These are phyloP conservation scores for Larimichthys crocea DNA, from an alignment of 2,113 vertebrate genomes.

Conservation along the genomic window DNA sequence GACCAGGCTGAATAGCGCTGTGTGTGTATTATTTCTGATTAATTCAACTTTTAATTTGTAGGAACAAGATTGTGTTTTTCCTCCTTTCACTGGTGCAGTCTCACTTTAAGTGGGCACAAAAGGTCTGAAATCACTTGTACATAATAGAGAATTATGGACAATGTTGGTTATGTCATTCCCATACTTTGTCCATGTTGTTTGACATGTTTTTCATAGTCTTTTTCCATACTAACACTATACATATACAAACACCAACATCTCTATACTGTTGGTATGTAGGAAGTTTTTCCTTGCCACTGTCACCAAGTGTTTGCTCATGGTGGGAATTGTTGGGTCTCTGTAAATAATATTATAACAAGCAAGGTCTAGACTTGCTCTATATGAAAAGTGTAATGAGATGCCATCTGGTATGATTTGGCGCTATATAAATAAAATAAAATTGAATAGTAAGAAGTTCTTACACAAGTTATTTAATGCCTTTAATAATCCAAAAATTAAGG, in stretches of 20 bases:
- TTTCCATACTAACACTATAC: background rate
- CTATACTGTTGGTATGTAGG: background rate
- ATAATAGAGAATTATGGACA: background rate
- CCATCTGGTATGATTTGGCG: too few species aligned
- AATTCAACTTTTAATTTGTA: background rate
- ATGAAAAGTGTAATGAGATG: too few species aligned
- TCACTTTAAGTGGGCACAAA: background rate
- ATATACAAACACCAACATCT: background rate
- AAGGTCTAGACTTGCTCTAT: too few species aligned
- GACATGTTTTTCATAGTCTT: background rate
- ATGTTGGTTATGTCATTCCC: background rate
- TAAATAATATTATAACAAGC: too few species aligned
- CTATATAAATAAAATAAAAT: too few species aligned
- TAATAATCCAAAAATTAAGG: background rate
- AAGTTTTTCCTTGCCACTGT: too few species aligned
- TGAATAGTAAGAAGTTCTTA: too few species aligned
- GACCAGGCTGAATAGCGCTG: background rate
- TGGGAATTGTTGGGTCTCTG: too few species aligned
- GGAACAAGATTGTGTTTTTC: background rate
- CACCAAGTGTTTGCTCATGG: too few species aligned
- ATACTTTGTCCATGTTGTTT: background rate
- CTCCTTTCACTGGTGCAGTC: too few species aligned
- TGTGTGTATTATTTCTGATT: background rate
- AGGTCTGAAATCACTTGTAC: background rate
- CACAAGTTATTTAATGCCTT: background rate